A percentile compares a stretch with the other conserved stretches of the same genome.
phyloP scores from a whole-genome alignment of 2,113 vertebrate species.

The Rattus norvegicus region DNA sequence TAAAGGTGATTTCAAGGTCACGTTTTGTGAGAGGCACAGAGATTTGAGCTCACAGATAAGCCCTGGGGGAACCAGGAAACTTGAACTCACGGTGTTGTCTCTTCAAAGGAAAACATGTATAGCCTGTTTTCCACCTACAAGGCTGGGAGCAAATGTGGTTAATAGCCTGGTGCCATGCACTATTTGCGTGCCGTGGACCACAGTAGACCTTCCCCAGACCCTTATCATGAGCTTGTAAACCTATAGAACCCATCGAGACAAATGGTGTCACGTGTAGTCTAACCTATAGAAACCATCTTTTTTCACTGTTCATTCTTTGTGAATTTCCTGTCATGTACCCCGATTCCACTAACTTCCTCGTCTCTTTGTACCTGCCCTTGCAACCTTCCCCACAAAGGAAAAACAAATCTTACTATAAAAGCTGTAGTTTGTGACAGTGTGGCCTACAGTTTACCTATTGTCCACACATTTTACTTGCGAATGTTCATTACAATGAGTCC shows the following conservation, averaged over 20 bases:
- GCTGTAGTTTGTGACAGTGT: neutral
- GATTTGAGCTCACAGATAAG: neutral
- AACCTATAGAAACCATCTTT: neutral
- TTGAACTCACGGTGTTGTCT: neutral
- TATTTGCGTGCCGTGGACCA: neutral
- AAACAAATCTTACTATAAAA: neutral
- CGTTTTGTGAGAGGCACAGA: neutral
- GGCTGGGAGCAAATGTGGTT: neutral
- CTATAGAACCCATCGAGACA: neutral
- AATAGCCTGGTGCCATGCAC: neutral
- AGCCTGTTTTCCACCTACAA: neutral
- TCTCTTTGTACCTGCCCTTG: neutral
- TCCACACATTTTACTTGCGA: neutral
- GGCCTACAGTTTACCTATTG: neutral
- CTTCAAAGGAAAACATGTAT: neutral
- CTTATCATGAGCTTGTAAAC: neutral
- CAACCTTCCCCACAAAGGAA: neutral
- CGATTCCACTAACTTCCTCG: neutral
- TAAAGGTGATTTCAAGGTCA: neutral
- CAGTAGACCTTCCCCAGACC: neutral
- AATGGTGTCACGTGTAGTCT: neutral
- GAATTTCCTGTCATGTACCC: neutral
- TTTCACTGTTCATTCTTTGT: neutral
- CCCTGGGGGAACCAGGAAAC: neutral
- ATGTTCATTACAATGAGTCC: neutral